Percentiles rank a stretch among this genome's conserved stretches.
Conservation (phyloP, 2,113 vertebrate genomes). For the Pseudopodoces humilis region DNA sequence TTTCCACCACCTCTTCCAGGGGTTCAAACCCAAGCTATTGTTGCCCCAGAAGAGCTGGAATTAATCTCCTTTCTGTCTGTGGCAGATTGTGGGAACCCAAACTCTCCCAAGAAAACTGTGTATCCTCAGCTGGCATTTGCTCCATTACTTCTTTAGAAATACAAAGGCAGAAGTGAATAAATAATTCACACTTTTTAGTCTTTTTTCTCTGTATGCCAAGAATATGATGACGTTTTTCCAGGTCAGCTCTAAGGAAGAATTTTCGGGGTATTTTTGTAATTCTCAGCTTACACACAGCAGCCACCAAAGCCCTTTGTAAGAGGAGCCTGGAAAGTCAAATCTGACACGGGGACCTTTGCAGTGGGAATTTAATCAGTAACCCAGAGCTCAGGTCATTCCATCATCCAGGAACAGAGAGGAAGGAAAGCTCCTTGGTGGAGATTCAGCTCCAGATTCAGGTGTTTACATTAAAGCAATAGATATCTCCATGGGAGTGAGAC, state of each 20-base stretch:
- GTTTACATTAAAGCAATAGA: not conserved
- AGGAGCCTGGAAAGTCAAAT: not conserved
- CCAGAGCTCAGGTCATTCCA: not conserved
- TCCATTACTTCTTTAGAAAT: not conserved
- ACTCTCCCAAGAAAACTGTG: not conserved
- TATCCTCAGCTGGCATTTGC: not conserved
- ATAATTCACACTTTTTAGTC: not conserved
- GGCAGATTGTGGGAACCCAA: rapidly evolving
- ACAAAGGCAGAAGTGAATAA: not conserved
- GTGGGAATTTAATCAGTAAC: not conserved
- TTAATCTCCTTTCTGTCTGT: not conserved
- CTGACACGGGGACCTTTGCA: not conserved
- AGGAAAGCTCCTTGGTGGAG: not conserved
- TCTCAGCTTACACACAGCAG: rapidly evolving
- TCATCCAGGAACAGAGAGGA: not conserved
- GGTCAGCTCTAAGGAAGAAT: not conserved
- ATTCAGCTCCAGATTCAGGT: not conserved
- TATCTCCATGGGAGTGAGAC: not conserved
- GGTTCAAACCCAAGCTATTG: rapidly evolving
- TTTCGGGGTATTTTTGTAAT: not conserved
- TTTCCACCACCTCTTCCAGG: not conserved
- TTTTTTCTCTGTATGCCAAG: not conserved
- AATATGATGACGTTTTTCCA: not conserved
- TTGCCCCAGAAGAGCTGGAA: not conserved
- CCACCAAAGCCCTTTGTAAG: not conserved